Evolutionary conservation across 2,113 vertebrate genomes (phyloP), one percentile per base, ranked within the genome.

Genomic region (Clinocottus analis): DNA sequence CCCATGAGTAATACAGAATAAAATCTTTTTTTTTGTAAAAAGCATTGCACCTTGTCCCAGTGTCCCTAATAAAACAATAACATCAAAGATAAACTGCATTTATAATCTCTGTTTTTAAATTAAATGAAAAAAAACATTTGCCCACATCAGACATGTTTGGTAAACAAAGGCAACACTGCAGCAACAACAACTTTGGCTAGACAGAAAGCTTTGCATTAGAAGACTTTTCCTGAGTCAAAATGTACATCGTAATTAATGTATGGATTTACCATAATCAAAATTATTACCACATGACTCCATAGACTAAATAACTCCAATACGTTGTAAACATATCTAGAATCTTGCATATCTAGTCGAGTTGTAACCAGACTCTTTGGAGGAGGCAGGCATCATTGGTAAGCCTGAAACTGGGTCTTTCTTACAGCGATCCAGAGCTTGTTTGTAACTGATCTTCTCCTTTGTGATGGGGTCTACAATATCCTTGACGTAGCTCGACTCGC

Each of bases 381-480:
- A 47, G 0, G 95, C 95, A 0, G 96, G 96, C 29, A 99, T 94
- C 85, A 99, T 94, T 10, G 95, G 94, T 45, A 98, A 91, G 72
- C 97, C 96, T 13, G 95, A 94, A 37, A 81, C 12, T 0, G 92
- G 94, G 89, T 99, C 97, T 83, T 59, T 95, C 83, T 92, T 94
- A 88, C 96, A 98, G 77, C 94, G 95, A 17, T 85, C 92, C 94
- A 99, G 94, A 78, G 97, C 97, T 74, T 99, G 97, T 85, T 97
- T 97, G 93, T 99, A 99, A 92, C 93, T 97, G 73, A 99, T 93
- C 83, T 95, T 96, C 92, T 98, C 95, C 83, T 97, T 97, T 70
- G 95, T 97, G 79, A 96, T 23, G 16, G 98, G 98, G 80, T 99
- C 97, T 11, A 90, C 55, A 29, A 99, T 89, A 83, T 98, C 96